phyloP scores from a whole-genome alignment of 1,140 invertebrate species.

The Penaeus chinensis region DNA sequence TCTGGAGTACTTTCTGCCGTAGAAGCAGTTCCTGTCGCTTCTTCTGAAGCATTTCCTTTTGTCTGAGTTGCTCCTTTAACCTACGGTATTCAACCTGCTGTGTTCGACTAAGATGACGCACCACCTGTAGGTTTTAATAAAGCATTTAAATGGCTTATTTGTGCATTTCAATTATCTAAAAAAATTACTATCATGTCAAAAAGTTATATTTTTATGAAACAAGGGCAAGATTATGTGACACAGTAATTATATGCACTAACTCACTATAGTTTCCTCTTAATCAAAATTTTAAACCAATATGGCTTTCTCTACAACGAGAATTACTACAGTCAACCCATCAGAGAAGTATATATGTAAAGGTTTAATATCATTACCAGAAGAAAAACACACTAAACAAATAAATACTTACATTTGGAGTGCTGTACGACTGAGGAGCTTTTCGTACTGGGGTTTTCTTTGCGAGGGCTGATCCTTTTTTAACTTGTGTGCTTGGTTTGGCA shows the following conservation, averaged over 20 bases:
- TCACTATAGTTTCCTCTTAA: no score
- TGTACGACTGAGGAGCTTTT: no score
- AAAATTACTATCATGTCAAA: no score
- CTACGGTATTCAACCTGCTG: slow-evolving; percentile 42
- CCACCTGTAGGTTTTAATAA: slow-evolving; percentile 20
- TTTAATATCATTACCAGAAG: neutral
- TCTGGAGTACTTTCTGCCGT: neutral
- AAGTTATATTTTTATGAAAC: no score
- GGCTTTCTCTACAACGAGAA: neutral
- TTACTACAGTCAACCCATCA: neutral
- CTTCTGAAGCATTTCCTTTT: slow-evolving; percentile 36
- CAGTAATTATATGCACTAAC: no score
- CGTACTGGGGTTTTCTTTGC: neutral
- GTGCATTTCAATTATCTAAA: neutral
- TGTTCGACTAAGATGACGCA: slow-evolving; percentile 43
- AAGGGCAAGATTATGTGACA: no score
- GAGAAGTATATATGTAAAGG: neutral
- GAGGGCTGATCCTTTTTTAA: neutral
- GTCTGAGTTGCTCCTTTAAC: slow-evolving; percentile 43
- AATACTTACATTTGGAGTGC: slow-evolving; percentile 1
- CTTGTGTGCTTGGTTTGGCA: neutral
- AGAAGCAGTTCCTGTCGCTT: slow-evolving; percentile 8
- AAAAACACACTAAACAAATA: neutral
- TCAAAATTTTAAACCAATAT: no score
- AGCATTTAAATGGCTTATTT: neutral